A percentile compares a stretch with the other conserved stretches of the same genome.
Conservation (phyloP, 2,797 vertebrate species). For the Rhinophrynus dorsalis region DNA sequence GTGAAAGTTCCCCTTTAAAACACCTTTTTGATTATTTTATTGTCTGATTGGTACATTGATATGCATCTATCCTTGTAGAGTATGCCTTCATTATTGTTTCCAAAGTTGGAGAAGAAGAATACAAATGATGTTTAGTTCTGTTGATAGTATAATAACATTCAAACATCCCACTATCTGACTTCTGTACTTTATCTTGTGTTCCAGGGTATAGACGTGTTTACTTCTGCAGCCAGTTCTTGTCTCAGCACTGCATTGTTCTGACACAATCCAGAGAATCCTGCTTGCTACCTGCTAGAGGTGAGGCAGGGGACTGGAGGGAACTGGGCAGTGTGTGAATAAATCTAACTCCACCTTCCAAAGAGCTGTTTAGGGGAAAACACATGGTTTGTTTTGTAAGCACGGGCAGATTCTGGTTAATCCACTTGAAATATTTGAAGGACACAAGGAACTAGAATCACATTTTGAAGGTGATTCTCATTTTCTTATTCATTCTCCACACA, state of each 20-base stretch:
- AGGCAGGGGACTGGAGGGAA: conserved; percentile 1
- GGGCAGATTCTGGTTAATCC: not conserved
- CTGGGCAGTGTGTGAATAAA: not conserved
- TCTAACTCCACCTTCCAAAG: not conserved
- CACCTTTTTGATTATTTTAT: no score
- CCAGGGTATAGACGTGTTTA: not conserved
- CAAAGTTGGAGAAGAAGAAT: no score
- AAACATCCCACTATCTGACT: no score
- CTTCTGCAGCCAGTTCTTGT: not conserved
- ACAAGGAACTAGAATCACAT: not conserved
- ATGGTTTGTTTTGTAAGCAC: conserved; percentile 29
- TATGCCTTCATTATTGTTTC: no score
- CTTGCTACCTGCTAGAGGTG: conserved; percentile 20
- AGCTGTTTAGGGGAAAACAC: conserved; percentile 27
- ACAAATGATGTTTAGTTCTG: no score
- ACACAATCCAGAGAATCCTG: not conserved
- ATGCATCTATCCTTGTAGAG: no score
- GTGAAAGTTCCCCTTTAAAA: no score
- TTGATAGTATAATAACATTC: no score
- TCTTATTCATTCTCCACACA: no score
- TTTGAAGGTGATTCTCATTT: no score
- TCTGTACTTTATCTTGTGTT: not conserved
- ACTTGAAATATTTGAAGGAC: conserved; percentile 10
- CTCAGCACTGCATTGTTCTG: not conserved
- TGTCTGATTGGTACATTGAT: no score